Evolutionary conservation across 2,888 invertebrate genomes (phyloP), one percentile per base, ranked within the genome.

Genomic region (Artemia sinica): DNA sequence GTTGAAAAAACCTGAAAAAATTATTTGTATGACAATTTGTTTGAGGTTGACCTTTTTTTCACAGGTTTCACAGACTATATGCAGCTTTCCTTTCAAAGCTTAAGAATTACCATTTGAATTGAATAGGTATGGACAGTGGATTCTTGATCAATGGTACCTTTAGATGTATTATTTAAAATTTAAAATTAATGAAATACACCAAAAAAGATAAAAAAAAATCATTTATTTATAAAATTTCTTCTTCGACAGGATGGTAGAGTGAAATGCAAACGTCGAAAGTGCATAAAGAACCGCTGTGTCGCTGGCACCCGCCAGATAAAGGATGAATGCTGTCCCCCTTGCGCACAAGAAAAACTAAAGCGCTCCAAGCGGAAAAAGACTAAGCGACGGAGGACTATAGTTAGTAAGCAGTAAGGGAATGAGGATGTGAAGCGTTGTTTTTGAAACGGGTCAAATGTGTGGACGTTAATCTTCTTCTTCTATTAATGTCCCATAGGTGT

Each of bases 221-320:
- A 41, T 41, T 41, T 41, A 41, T 41, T 41, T 41, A 41, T 41
- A 41, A 41, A 41, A 41, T 41, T 6, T 41, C 1, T 28, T 48
- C 8, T 8, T 77, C 74, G 79, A 0, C 79, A 91, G 91, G 89
- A 89, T 76, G 88, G 89, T 68, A 84, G 84, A 74, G 85, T 87
- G 71, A 86, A 84, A 71, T 92, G 91, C 78, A 85, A 86, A 73
- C 82, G 89, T 72, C 88, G 88, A 76, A 84, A 86, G n/a, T 89
- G 89, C 78, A 84, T 86, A 11, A 66, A 52, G 13, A 66, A 66
- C 18, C 50, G 68, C 5, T 70, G 70, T 66, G 52, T n/a, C 51
- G 52, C 66, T 8, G 52, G 5, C 14, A 49, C 13, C n/a, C 14
- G 48, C 28, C 50, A 65, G 11, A n/a, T 13, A n/a, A 49, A 58